phyloP scores from a whole-genome alignment of 2,113 vertebrate genomes.

The Sclerurus mexicanus region DNA sequence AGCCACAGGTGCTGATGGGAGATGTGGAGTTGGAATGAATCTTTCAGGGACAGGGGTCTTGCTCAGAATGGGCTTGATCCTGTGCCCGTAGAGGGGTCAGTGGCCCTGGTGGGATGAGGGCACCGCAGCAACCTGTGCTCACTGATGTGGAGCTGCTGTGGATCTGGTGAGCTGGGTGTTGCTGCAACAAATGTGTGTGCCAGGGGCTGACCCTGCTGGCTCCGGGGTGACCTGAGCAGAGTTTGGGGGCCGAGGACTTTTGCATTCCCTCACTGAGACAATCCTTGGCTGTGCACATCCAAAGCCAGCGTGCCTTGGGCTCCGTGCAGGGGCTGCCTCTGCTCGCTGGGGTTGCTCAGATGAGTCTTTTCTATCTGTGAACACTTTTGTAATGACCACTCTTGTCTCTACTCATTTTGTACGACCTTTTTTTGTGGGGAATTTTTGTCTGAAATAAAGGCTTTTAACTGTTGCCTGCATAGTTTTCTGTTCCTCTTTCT shows the following conservation, averaged over 20 bases:
- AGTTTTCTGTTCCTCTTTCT: background rate
- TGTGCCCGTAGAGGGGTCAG: accelerated
- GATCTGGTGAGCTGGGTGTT: background rate
- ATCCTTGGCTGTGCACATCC: background rate
- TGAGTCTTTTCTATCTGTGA: conserved; percentile 2
- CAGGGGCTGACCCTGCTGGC: background rate
- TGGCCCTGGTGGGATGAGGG: background rate
- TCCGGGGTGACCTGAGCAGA: background rate
- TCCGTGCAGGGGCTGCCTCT: background rate
- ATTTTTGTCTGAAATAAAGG: conserved; percentile 20
- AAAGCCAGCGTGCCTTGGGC: background rate
- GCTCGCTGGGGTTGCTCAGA: conserved; percentile 1
- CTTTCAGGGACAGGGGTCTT: background rate
- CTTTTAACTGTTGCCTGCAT: background rate
- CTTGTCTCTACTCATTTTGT: conserved; percentile 3
- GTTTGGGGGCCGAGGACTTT: conserved; percentile 8
- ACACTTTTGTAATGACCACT: background rate
- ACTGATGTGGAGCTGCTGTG: background rate
- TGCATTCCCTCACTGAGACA: conserved; percentile 46
- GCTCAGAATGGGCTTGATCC: background rate
- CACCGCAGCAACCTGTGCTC: background rate
- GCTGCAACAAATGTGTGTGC: background rate
- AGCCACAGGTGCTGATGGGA: background rate
- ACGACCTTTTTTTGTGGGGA: background rate
- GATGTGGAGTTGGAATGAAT: background rate